Conservation (phyloP, 2,888 invertebrate genomes). For the Microctonus brassicae region DNA sequence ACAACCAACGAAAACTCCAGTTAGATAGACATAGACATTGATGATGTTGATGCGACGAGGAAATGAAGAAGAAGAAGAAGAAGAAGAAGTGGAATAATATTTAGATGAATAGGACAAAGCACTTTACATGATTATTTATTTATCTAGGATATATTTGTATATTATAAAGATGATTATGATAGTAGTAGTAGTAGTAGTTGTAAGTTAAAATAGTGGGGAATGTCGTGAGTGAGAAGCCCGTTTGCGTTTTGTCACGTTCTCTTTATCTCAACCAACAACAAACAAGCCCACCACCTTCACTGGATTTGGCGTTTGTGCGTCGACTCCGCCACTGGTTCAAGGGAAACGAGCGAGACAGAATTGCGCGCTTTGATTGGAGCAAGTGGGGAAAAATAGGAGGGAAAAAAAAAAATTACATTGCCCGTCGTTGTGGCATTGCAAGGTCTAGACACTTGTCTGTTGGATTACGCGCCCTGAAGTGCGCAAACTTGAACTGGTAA, state of each 20-base stretch:
- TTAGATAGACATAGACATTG: too few relatives aligned
- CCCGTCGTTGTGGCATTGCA: slow-evolving; percentile 65
- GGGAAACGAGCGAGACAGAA: slow-evolving; percentile 46
- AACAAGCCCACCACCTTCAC: slow-evolving; percentile 9
- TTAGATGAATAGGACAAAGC: too few relatives aligned
- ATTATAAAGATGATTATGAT: too few relatives aligned
- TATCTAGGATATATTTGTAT: too few relatives aligned
- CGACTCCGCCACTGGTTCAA: slow-evolving; percentile 27
- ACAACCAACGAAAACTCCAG: background rate
- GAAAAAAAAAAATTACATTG: slow-evolving; percentile 45
- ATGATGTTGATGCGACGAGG: slow-evolving; percentile 20
- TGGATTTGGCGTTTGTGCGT: slow-evolving; percentile 3
- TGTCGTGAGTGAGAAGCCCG: background rate
- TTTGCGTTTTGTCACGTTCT: slow-evolving; percentile 17
- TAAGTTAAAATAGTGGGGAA: slow-evolving; percentile 33
- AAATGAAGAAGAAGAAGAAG: background rate
- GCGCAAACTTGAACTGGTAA: slow-evolving; percentile 8
- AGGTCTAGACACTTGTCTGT: slow-evolving; percentile 58
- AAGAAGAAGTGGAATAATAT: background rate
- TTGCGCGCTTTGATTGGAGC: slow-evolving; percentile 44
- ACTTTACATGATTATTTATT: too few relatives aligned
- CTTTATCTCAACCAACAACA: slow-evolving; percentile 5
- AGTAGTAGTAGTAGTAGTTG: background rate
- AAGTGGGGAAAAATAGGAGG: too few relatives aligned
- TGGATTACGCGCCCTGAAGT: slow-evolving; percentile 19